Percentiles rank a stretch among this genome's conserved stretches.
Conservation (phyloP, 2,888 invertebrate species). For the Scaptomyza polygonia region DNA sequence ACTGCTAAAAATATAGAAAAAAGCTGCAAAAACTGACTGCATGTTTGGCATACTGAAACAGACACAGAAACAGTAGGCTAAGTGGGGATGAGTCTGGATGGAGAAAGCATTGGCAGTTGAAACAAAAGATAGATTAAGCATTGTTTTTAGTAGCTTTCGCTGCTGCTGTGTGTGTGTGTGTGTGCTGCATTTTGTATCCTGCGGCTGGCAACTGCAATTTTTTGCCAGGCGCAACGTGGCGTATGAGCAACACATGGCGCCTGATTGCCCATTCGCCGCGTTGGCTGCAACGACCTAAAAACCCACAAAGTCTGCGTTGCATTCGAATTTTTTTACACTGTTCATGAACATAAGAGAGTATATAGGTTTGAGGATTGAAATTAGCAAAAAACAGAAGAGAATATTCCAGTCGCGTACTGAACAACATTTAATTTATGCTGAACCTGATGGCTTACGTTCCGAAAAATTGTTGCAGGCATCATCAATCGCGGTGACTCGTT, state of each 20-base stretch:
- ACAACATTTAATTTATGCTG: neutral
- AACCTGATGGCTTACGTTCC: constrained; percentile 10
- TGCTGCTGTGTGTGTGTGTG: constrained; percentile 4
- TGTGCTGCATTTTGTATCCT: constrained; percentile 21
- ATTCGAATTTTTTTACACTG: constrained; percentile 16
- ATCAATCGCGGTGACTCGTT: constrained; percentile 98
- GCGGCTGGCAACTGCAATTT: constrained; percentile 51
- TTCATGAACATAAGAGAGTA: neutral
- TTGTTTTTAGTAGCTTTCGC: constrained; percentile 38
- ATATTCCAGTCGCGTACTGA: neutral
- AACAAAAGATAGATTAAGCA: constrained; percentile 69
- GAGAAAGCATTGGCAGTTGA: neutral
- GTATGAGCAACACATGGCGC: constrained; percentile 56
- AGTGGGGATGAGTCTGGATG: neutral
- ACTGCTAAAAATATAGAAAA: constrained; percentile 7
- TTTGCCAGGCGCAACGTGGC: constrained; percentile 48
- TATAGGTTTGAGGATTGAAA: too few relatives aligned
- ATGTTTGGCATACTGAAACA: constrained; percentile 12
- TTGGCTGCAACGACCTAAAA: constrained; percentile 7
- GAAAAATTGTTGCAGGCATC: constrained; percentile 87
- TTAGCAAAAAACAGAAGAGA: neutral
- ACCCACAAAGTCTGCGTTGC: constrained; percentile 31
- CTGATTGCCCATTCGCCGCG: constrained; percentile 53
- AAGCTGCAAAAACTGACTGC: constrained; percentile 16
- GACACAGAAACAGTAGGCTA: neutral